phyloP scores from a whole-genome alignment of 2,797 vertebrate genomes.

The Neosilurus mollespiculum region DNA sequence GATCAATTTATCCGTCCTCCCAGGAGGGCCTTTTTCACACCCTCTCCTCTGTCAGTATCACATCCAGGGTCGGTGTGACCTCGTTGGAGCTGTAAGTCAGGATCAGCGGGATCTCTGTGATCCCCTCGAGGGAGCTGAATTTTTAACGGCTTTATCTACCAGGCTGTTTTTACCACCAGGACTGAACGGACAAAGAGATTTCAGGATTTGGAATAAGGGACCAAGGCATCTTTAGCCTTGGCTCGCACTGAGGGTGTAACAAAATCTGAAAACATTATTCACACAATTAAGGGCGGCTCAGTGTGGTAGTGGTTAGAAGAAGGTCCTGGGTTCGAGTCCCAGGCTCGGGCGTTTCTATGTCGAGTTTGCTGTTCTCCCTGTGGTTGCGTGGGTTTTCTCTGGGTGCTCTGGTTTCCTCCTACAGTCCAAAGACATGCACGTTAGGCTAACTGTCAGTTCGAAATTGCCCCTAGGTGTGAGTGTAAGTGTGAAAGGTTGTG shows the following conservation, averaged over 20 bases:
- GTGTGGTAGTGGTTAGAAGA: too few relatives aligned
- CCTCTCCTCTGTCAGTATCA: not conserved
- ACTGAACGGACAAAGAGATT: slow-evolving; percentile 10
- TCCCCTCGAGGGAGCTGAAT: not conserved
- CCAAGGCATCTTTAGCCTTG: not conserved
- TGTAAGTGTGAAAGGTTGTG: too few relatives aligned
- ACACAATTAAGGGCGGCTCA: too few relatives aligned
- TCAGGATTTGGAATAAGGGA: not conserved
- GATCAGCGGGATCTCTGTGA: slow-evolving; percentile 16
- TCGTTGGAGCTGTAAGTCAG: slow-evolving; percentile 6
- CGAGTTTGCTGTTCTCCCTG: too few relatives aligned
- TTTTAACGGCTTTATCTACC: slow-evolving; percentile 23
- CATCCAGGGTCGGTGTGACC: slow-evolving; percentile 24
- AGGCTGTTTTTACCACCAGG: not conserved
- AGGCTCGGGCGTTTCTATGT: too few relatives aligned
- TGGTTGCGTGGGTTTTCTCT: too few relatives aligned
- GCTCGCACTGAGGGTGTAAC: not conserved
- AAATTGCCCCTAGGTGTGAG: too few relatives aligned
- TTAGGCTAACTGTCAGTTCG: too few relatives aligned
- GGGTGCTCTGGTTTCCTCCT: too few relatives aligned
- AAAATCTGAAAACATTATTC: not conserved
- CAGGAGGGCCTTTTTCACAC: slow-evolving; percentile 19
- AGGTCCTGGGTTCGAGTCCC: too few relatives aligned
- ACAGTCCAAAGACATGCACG: too few relatives aligned
- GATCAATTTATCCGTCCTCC: slow-evolving; percentile 37